Base-by-base conservation (phyloP, 1,140 invertebrate genomes). In the Drosophila lowei region DNA sequence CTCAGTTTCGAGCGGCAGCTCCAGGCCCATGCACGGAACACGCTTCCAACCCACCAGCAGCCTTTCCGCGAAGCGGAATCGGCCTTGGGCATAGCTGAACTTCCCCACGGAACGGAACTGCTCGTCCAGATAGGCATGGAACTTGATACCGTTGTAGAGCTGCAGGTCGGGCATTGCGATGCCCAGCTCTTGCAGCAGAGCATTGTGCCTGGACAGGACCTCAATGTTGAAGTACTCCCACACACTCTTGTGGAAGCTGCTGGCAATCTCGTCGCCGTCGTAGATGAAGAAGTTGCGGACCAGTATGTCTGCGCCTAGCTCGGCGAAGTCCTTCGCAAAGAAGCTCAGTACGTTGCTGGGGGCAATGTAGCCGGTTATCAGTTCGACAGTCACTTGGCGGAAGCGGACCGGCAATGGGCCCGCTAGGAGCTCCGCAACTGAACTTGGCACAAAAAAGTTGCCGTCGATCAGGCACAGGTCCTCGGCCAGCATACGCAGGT, bases 161-260 rank as follows among this genome's bases (percentile, higher is more conserved):
- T 59, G 8, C 28, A 49, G 15, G 15, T 15, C 13, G 3, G 6
- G 16, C 16, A 16, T 6, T 0, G 25, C 21, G 11, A 46, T n/a
- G 4, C 44, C 21, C 7, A 56, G 15, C 15, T 56, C 41, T 56
- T n/a, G n/a, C 23, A 28, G 3, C 9, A 56, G 41, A 13, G 11
- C 23, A 0, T 59, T 44, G 11, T 23, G 16, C 28, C 21, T 59
- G 9, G 25, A 8, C 44, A 59, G 7, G 15, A 59, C 7, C 15
- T 6, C 16, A 18, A 59, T 38, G 25, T 59, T 59, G 44, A 59
- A 59, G n/a, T 59, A 59, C 6, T 59, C 28, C 28, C 43, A n/a
- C 11, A 30, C 28, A 59, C 56, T 49, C 15, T 13, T n/a, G 4
- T 28, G 25, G 38, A 49, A 59, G 4, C 25, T 23, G 11, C 16